Percentiles rank a stretch among this genome's conserved stretches.
Evolutionary conservation across 2,797 vertebrate species (phyloP).

Genomic region (Sebastes oblongus): DNA sequence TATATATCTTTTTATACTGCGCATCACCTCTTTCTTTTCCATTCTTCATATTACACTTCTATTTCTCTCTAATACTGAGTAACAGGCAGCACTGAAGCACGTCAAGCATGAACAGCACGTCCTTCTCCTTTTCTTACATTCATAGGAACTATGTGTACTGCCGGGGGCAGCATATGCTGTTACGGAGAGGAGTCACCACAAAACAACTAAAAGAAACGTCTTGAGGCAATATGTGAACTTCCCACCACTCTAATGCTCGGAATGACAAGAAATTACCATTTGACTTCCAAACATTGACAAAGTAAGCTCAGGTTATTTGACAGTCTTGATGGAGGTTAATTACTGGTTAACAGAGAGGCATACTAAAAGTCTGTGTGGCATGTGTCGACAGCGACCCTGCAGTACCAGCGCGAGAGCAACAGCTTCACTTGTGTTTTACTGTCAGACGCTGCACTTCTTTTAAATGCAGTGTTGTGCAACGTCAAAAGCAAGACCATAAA

Average conservation of each 20-base stretch:
- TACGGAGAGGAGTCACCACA: accelerated
- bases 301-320: neutral
- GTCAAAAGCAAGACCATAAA: neutral
- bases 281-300: neutral
- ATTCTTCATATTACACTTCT: neutral
- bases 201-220: neutral
- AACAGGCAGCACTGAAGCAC: neutral
- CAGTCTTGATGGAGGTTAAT: neutral
- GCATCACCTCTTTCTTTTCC: neutral
- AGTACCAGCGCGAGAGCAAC: neutral
- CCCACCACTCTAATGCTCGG: neutral
- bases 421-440: neutral
- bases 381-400: neutral
- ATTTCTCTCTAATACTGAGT: neutral
- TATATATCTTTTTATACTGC: neutral
- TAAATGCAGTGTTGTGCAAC: constrained; percentile 21
- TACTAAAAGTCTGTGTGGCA: neutral
- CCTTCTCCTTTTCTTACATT: too few relatives aligned
- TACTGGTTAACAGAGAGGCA: neutral
- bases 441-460: constrained; percentile 8
- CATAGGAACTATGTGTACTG: neutral
- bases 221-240: neutral
- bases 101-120: neutral
- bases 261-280: neutral
- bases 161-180: neutral